Evolutionary conservation across 1,140 invertebrate species (phyloP), one percentile per base, ranked within the genome.

Genomic region (Agrilus planipennis): DNA sequence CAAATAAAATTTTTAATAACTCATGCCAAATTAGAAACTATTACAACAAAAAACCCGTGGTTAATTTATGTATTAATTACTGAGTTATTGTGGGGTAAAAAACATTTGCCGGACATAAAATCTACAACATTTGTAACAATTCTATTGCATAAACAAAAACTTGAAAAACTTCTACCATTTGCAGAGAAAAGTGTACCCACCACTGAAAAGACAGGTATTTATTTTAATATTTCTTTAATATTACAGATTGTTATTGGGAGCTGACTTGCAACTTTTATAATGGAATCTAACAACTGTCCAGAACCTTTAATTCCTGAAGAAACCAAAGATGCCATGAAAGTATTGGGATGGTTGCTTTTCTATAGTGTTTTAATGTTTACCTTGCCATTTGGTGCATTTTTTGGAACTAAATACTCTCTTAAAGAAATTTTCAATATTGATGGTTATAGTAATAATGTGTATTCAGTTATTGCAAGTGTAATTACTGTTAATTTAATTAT

Each of bases 321-420:
- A 15, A 65, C 66, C 4, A 55, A 60, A 53, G 54, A 64, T 49
- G 65, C 64, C 23, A 53, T 58, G 5, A 58, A 58, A 43, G 75
- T 75, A n/a, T 57, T 84, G 22, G 65, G 70, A 28, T 72, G 72
- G 47, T 60, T 89, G 11, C 69, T 87, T 27, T 62, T 86, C n/a
- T 87, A 79, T 51, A 88, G 81, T 63, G 55, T 79, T 30, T 71
- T 81, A 3, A 89, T 89, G 84, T 86, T 88, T 50, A 81, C 82
- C 4, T 55, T 89, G 39, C 86, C 86, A 2, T 83, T 89, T 61
- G 55, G 64, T 14, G 70, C 77, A 27, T 89, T 81, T 63, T 87
- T 80, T 63, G 74, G 73, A 9, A 69, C 75, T 9, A 69, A 69
- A 41, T 69, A 77, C 55, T 43, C 75, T 27, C 57, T 86, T 17